Conservation (phyloP, 2,113 vertebrate genomes). For the Bubo bubo region DNA sequence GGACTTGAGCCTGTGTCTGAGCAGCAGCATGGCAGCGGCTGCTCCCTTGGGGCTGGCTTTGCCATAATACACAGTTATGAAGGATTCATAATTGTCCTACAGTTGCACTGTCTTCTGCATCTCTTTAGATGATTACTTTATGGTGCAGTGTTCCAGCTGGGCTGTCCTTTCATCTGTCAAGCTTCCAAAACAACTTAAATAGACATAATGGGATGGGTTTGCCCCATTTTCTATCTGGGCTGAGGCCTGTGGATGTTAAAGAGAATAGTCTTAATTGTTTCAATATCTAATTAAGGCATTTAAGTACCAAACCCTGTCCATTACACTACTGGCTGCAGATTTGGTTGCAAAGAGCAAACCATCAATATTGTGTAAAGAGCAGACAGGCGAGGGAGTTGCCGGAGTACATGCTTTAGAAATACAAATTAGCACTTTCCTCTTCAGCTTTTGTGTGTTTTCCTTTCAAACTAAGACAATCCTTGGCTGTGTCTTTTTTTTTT, state of each 20-base stretch:
- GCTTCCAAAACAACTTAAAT: not conserved
- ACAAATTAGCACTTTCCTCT: not conserved
- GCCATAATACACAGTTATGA: not conserved
- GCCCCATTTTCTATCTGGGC: not conserved
- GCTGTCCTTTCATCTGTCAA: not conserved
- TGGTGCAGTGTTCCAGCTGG: not conserved
- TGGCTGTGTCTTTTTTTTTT: not conserved
- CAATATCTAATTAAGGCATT: constrained; percentile 1
- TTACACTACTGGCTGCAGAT: not conserved
- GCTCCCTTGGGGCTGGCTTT: not conserved
- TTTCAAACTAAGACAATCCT: not conserved
- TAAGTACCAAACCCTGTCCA: not conserved
- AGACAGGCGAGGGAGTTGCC: not conserved
- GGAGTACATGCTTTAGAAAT: not conserved
- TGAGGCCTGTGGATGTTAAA: not conserved
- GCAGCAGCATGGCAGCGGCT: not conserved
- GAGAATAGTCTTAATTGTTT: constrained; percentile 7
- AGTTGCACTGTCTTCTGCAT: not conserved
- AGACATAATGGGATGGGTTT: not conserved
- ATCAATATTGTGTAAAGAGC: not conserved
- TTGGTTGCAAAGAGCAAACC: not conserved
- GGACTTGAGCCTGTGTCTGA: not conserved
- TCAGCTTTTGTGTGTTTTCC: not conserved
- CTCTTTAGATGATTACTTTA: not conserved
- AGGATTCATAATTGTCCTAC: not conserved